These are phyloP conservation scores for Bombyx mandarina DNA, from an alignment of 1,140 invertebrate genomes.

Conservation along the genomic window DNA sequence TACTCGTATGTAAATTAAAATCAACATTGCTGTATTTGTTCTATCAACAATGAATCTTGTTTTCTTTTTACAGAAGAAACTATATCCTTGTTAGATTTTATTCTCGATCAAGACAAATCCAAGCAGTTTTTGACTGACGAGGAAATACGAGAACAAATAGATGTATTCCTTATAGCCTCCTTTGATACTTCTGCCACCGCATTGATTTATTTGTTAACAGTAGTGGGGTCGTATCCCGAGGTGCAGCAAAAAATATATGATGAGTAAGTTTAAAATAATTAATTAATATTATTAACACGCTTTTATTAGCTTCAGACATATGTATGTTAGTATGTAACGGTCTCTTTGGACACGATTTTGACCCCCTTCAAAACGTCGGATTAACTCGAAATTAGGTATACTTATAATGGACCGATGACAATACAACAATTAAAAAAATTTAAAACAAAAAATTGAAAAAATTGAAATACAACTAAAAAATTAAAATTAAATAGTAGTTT, in stretches of 20 bases:
- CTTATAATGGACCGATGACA: too few species aligned
- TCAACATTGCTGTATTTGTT: background rate
- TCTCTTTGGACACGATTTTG: too few species aligned
- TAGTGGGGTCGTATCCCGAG: slow-evolving; percentile 17
- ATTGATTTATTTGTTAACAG: slow-evolving; percentile 9
- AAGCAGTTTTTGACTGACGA: slow-evolving; percentile 1
- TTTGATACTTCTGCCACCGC: slow-evolving; percentile 13
- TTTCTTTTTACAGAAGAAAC: background rate
- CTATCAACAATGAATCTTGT: background rate
- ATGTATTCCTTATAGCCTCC: slow-evolving; percentile 19
- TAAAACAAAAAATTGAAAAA: too few species aligned
- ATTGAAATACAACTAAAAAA: too few species aligned
- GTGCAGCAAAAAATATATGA: slow-evolving; percentile 23
- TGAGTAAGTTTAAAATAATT: slow-evolving; percentile 18
- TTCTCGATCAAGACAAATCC: background rate
- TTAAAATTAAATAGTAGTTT: too few species aligned
- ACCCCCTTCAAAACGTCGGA: too few species aligned
- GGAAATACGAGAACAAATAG: slow-evolving; percentile 7
- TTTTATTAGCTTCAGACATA: too few species aligned
- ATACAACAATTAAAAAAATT: too few species aligned
- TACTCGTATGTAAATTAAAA: background rate
- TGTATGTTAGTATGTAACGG: too few species aligned
- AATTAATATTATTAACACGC: too few species aligned
- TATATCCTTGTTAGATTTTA: background rate
- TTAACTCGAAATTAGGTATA: too few species aligned